Evolutionary conservation across 2,888 invertebrate genomes (phyloP), one percentile per base, ranked within the genome.

Genomic region (Eristalinus sepulchralis): DNA sequence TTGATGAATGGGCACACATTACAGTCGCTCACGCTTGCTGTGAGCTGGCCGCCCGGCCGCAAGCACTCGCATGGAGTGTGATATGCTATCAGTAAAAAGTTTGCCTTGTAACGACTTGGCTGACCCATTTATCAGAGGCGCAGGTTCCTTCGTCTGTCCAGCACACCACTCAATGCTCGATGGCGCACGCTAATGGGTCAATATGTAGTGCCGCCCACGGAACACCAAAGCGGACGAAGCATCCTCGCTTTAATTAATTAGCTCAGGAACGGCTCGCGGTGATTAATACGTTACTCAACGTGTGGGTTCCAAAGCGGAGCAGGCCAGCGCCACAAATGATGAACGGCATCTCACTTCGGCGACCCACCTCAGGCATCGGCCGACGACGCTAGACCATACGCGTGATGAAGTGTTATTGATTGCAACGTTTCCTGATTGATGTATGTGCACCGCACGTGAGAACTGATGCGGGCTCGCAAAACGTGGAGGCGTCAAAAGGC

Each of bases 321-420:
- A 31, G 33, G 17, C 24, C n/a, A 36, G 57, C 59, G 39, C 20
- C 55, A 68, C 64, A 70, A 83, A 75, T 83, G 80, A 67, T 70
- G 47, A n/a, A 77, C 47, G 57, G 33, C 63, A 68, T 27, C 31
- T 22, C 57, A 63, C 31, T 20, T 27, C 33, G 34, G 31, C 62
- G 20, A 31, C 20, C 13, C 36, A 39, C 60, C 59, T 62, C 77
- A 20, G 31, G 67, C 60, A 36, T 59, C 47, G 53, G 27, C 10
- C 36, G 31, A 33, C 33, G 63, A n/a, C 33, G 47, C 53, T 53
- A 63, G 59, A 72, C 66, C 83, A 85, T 72, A 63, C n/a, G 27
- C 63, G 68, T 86, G 86, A 86, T 86, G 86, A 83, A 86, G 78
- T 86, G 78, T 86, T 86, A 86, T 86, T 86, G 86, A 86, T 86